phyloP scores from a whole-genome alignment of 2,797 vertebrate species.

The Pachyuromys duprasi region DNA sequence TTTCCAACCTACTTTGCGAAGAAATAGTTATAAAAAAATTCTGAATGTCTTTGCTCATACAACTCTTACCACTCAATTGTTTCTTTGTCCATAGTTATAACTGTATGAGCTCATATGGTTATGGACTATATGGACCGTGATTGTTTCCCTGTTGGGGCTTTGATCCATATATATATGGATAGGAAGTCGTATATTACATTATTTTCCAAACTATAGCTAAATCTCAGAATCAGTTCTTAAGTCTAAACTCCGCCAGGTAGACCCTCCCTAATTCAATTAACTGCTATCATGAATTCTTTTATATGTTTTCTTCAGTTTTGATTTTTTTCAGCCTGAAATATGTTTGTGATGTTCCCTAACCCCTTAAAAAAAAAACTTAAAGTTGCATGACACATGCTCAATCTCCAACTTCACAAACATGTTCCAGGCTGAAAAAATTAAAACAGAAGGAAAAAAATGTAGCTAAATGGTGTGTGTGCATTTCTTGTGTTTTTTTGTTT shows the following conservation, averaged over 20 bases:
- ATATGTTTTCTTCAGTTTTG: background rate
- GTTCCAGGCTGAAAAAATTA: background rate
- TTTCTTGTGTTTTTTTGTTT: no score
- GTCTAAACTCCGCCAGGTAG: background rate
- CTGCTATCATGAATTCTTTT: background rate
- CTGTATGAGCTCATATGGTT: no score
- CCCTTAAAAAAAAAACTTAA: background rate
- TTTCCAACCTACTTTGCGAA: background rate
- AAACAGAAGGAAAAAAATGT: background rate
- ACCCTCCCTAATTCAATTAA: background rate
- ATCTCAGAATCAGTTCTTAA: constrained; percentile 30
- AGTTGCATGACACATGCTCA: background rate
- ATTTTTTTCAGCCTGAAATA: background rate
- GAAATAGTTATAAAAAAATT: background rate
- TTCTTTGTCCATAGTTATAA: background rate
- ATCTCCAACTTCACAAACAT: background rate
- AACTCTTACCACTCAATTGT: background rate
- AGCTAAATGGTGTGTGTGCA: background rate
- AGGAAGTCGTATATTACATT: background rate
- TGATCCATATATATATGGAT: background rate
- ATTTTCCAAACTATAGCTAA: background rate
- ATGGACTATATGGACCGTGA: background rate
- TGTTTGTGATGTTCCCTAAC: background rate
- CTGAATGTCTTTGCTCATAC: background rate
- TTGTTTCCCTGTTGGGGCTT: background rate